These are phyloP conservation scores for Melanophora roralis DNA, from an alignment of 2,888 invertebrate genomes.

Conservation along the genomic window DNA sequence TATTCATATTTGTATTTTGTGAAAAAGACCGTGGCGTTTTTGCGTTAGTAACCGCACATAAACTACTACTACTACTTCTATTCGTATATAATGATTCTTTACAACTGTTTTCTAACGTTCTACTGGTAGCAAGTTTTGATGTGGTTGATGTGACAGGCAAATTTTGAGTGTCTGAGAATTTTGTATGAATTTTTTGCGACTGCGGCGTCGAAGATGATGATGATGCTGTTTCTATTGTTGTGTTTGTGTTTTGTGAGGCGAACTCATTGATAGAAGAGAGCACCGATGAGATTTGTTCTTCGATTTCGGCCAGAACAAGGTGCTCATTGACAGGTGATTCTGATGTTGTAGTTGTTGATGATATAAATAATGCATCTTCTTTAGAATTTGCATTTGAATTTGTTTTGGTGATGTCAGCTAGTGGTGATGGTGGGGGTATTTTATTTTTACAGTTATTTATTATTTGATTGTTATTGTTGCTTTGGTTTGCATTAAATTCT, in stretches of 20 bases:
- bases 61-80: constrained; percentile 66
- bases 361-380: constrained; percentile 18
- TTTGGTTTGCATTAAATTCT: constrained; percentile 63
- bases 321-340: constrained; percentile 50
- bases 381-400: constrained; percentile 23
- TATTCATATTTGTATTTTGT: constrained; percentile 71
- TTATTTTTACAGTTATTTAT: constrained; percentile 40
- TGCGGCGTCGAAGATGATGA: constrained; percentile 9
- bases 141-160: constrained; percentile 36
- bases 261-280: constrained; percentile 50
- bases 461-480: constrained; percentile 33
- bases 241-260: constrained; percentile 28
- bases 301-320: constrained; percentile 57
- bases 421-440: constrained; percentile 43
- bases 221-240: constrained; percentile 12
- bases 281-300: constrained; percentile 56
- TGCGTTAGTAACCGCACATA: constrained; percentile 64
- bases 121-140: constrained; percentile 30
- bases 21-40: constrained; percentile 53
- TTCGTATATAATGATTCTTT: constrained; percentile 46
- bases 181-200: constrained; percentile 25
- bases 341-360: constrained; percentile 4
- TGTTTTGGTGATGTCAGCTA: constrained; percentile 50
- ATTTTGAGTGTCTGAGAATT: constrained; percentile 55
- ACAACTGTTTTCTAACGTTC: constrained; percentile 54